Evolutionary conservation across 2,113 vertebrate species (phyloP), one percentile per base, ranked within the genome.

Genomic region (Anas platyrhynchos): DNA sequence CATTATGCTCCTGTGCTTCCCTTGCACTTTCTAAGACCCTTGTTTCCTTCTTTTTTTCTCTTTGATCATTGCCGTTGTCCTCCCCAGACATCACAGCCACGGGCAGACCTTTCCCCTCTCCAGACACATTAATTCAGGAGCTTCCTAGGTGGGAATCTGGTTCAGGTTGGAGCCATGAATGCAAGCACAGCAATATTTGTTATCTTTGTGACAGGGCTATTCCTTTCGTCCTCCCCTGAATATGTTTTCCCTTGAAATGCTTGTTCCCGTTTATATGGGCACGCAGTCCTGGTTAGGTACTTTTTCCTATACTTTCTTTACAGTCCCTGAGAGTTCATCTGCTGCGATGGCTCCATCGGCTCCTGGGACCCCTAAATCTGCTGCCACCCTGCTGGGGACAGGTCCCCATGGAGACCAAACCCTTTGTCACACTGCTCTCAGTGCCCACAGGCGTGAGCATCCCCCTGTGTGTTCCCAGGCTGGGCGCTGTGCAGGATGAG

Each of bases 211-310:
- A 78, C 77, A 84, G 41, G 34, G 41, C 54, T 88, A 27, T 73
- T 82, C 76, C 74, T 89, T 73, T 58, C 72, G 73, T 80, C 74
- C 62, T 75, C 34, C 67, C 56, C 36, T 68, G 66, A 91, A 34
- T 68, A 50, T 31, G 54, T 52, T 11, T 38, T 81, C 83, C 71
- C 63, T 68, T 79, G 55, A 65, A n/a, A 54, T 89, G 80, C 96
- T 93, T 86, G 41, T 87, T 83, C 48, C 78, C 74, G 18, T 83
- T 79, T 92, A 78, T 72, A 65, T 92, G 75, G 92, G 79, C 75
- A 89, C 96, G 82, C 2, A 7, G 87, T 72, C 79, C 59, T 26
- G 50, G 44, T 83, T 68, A 86, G 63, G 32, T 77, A 46, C 13
- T 75, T 88, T 88, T 36, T 74, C 32, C 83, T 48, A 52, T 54